phyloP scores from a whole-genome alignment of 2,797 vertebrate genomes.

The Denticeps clupeoides region DNA sequence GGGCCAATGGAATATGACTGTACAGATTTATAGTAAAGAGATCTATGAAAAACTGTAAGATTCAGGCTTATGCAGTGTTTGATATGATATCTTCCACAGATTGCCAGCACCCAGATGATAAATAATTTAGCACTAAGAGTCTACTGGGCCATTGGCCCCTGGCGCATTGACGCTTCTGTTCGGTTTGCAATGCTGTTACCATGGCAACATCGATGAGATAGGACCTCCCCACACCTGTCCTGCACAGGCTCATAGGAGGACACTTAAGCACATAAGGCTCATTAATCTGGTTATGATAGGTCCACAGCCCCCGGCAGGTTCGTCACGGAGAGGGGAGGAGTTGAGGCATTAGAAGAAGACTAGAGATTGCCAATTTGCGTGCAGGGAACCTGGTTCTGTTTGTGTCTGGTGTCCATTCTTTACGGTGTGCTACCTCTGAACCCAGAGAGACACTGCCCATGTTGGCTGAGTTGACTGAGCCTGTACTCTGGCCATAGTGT shows the following conservation, averaged over 20 bases:
- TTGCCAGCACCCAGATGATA: slow-evolving; percentile 11
- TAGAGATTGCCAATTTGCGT: not conserved
- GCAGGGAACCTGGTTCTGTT: no score
- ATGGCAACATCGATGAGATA: slow-evolving; percentile 25
- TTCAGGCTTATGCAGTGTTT: no score
- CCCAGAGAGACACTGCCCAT: no score
- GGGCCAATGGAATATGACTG: no score
- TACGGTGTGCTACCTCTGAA: no score
- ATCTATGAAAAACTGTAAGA: no score
- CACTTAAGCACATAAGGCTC: slow-evolving; percentile 15
- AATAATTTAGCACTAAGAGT: slow-evolving; percentile 37
- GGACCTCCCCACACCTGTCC: slow-evolving; percentile 34
- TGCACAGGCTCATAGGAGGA: not conserved
- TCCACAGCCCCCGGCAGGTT: not conserved
- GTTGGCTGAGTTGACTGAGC: no score
- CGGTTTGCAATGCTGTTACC: not conserved
- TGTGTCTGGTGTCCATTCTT: no score
- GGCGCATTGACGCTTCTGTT: no score
- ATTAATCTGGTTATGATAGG: slow-evolving; percentile 24
- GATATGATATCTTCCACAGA: slow-evolving; percentile 1
- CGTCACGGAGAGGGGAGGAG: no score
- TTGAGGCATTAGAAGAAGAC: not conserved
- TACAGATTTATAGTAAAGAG: no score
- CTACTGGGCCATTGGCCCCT: slow-evolving; percentile 52
- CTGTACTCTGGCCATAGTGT: not conserved